Evolutionary conservation across 1,140 invertebrate species (phyloP).

Genomic region (Saccostrea glomerata): DNA sequence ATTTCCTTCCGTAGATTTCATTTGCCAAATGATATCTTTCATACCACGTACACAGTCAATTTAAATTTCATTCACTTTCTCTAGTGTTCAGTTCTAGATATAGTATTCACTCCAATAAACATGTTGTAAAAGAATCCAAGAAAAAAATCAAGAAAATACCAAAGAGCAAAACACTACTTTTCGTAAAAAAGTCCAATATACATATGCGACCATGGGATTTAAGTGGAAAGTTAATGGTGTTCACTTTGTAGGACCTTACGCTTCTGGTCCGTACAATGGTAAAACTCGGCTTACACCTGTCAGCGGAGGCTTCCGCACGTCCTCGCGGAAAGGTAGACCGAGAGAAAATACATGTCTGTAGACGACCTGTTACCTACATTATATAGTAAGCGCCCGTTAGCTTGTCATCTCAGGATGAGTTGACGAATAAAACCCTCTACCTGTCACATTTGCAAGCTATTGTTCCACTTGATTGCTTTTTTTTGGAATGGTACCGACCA

Average conservation of each 20-base stretch:
- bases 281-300: slow-evolving; percentile 20
- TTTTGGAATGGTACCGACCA: slow-evolving; percentile 25
- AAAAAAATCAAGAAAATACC: neutral
- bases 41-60: slow-evolving; percentile 19
- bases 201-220: neutral
- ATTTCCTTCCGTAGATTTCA: slow-evolving; percentile 47
- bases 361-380: slow-evolving; percentile 3
- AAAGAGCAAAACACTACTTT: neutral
- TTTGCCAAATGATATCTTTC: slow-evolving; percentile 36
- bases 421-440: slow-evolving; percentile 19
- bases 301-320: neutral
- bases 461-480: slow-evolving; percentile 36
- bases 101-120: neutral
- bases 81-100: neutral
- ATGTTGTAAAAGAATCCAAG: neutral
- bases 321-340: neutral
- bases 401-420: slow-evolving; percentile 7
- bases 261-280: neutral
- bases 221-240: neutral
- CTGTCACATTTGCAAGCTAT: slow-evolving; percentile 27
- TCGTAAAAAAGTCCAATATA: neutral
- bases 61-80: slow-evolving; percentile 12
- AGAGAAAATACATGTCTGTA: slow-evolving; percentile 26
- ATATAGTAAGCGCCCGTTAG: slow-evolving; percentile 25
- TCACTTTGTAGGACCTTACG: neutral